Base-by-base conservation (phyloP, 2,113 vertebrate species). In the Pyrgilauda ruficollis region DNA sequence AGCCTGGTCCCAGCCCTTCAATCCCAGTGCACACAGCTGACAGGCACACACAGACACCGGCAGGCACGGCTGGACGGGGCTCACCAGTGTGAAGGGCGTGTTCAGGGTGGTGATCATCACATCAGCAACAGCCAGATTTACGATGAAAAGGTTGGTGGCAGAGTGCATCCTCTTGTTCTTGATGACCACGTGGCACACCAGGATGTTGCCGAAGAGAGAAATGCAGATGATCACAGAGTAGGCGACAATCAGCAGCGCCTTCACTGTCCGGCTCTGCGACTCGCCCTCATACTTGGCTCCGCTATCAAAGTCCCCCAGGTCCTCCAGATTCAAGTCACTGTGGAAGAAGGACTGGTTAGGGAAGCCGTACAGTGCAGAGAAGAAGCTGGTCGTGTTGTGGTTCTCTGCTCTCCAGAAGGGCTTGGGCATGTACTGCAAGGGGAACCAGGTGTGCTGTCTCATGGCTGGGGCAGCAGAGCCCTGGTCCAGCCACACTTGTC, bases 21-120 rank as follows among this genome's bases (percentile, higher is more conserved):
- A 2, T 6, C 28, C 41, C 15, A 5, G 1, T 1, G 30, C 8
- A 59, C 49, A 15, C 33, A 35, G 74, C 70, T 15, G 53, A 43
- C 91, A 80, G 69, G 73, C 73, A 84, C 77, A 83, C 62, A 56
- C 84, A 35, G 55, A 86, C 84, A 72, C 22, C 61, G 15, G 50
- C 61, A 82, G 28, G 21, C 69, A 26, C 2, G 1, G 55, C 69
- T 13, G 2, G 30, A 53, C 2, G 0, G 17, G 44, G 49, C 98
- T 98, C 95, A 98, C 98, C 98, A 98, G 94, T 0, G 98, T 98
- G 96, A 98, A 98, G 33, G 98, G 98, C 1, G 98, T 98, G 96
- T 98, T 98, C 83, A 98, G 94, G 15, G 97, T 70, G 39, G 98
- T 98, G 88, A 98, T 98, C 96, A 98, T 98, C 93, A 98, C 96